phyloP scores from a whole-genome alignment of 2,797 vertebrate genomes.

The Otolemur crassicaudatus region DNA sequence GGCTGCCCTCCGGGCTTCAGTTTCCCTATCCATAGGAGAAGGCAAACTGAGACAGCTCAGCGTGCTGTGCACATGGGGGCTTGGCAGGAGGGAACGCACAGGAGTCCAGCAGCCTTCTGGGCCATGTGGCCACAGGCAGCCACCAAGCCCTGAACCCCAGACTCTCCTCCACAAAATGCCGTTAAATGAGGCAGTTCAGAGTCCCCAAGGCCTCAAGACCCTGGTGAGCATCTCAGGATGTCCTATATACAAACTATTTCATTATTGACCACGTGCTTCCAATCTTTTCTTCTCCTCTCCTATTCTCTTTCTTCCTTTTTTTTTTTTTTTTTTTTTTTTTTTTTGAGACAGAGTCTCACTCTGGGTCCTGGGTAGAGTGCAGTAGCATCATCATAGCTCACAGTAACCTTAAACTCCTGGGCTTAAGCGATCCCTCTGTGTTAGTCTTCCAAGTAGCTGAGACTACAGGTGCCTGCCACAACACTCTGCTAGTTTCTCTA shows the following conservation, averaged over 20 bases:
- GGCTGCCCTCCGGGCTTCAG: not conserved
- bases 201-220: not conserved
- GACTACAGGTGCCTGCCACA: not conserved
- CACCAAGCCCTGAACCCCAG: not conserved
- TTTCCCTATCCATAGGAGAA: not conserved
- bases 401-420: too few species aligned
- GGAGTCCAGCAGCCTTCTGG: not conserved
- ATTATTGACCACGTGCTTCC: rapidly evolving
- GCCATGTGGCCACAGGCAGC: not conserved
- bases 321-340: not conserved
- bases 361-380: too few species aligned
- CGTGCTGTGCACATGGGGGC: not conserved
- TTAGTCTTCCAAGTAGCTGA: too few species aligned
- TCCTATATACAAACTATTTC: not conserved
- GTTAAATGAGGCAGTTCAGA: not conserved
- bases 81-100: not conserved
- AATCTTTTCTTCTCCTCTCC: not conserved
- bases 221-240: not conserved
- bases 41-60: not conserved
- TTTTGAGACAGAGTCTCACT: not conserved
- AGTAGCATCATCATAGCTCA: too few species aligned
- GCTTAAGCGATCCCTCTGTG: too few species aligned
- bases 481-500: not conserved
- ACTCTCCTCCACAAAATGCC: not conserved
- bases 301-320: not conserved